These are phyloP conservation scores for Triplophysa bombifrons DNA, from an alignment of 2,797 vertebrate genomes.

Conservation along the genomic window DNA sequence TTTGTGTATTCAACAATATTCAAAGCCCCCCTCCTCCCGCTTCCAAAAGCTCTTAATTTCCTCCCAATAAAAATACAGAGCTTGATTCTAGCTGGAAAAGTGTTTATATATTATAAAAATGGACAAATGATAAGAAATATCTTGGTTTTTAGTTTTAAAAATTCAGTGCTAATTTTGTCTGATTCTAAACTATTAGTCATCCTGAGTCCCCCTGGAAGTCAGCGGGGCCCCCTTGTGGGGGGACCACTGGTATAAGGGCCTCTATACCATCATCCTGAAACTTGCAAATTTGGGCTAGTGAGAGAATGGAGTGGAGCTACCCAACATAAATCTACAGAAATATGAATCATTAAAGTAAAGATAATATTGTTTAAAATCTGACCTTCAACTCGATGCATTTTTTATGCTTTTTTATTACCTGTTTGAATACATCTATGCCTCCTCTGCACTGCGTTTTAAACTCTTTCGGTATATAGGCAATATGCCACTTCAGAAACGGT, in stretches of 20 bases:
- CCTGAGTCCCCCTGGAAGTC: too few species aligned
- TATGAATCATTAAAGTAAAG: not conserved
- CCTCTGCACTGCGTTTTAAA: constrained; percentile 1
- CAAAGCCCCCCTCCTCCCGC: too few species aligned
- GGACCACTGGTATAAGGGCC: not conserved
- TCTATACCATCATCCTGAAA: not conserved
- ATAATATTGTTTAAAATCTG: not conserved
- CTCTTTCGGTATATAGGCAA: not conserved
- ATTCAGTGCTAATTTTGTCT: too few species aligned
- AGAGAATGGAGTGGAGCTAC: not conserved
- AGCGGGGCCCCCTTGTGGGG: not conserved
- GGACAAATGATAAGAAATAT: too few species aligned
- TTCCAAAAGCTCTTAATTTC: too few species aligned
- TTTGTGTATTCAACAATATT: too few species aligned
- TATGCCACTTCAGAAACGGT: not conserved
- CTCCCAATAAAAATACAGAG: too few species aligned
- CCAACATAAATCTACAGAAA: not conserved
- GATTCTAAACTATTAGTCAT: too few species aligned
- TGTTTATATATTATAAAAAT: too few species aligned
- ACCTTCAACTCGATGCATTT: not conserved
- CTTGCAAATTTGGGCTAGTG: not conserved
- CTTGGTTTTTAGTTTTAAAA: too few species aligned
- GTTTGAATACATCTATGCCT: constrained; percentile 3
- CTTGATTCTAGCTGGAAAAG: too few species aligned
- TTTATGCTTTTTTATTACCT: not conserved